Evolutionary conservation across 2,113 vertebrate genomes (phyloP).

Genomic region (Formicarius rufipectus): DNA sequence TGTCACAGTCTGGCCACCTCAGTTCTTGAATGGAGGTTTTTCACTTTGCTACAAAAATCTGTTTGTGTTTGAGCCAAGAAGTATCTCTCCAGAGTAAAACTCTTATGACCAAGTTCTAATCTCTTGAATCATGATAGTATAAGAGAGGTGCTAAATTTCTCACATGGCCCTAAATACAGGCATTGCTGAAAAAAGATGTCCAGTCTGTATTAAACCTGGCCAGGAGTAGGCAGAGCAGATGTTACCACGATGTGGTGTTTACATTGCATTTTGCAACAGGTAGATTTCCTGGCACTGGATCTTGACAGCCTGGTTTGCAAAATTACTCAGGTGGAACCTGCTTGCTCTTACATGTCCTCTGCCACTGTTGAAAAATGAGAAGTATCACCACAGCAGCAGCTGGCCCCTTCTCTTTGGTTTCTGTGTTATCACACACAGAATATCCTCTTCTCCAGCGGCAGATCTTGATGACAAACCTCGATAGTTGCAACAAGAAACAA

Average conservation of each 20-base stretch:
- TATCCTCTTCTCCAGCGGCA: neutral
- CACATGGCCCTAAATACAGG: neutral
- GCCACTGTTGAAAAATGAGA: neutral
- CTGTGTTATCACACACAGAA: too few species aligned
- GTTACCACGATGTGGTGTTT: neutral
- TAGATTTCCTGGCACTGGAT: slow-evolving; percentile 27
- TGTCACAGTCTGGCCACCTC: neutral
- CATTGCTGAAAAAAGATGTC: neutral
- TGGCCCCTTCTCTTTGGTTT: neutral
- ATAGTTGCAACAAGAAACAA: neutral
- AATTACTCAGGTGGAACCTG: neutral
- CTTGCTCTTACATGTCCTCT: neutral
- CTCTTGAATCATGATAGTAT: neutral
- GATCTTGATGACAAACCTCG: neutral
- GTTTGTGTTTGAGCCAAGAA: neutral
- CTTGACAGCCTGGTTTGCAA: slow-evolving; percentile 14
- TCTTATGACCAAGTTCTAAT: neutral
- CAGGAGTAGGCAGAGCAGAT: neutral
- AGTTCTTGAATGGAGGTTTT: neutral
- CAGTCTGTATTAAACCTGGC: neutral
- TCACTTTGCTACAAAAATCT: neutral
- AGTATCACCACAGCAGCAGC: neutral
- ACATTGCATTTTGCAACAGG: slow-evolving; percentile 38
- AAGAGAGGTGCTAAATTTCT: neutral
- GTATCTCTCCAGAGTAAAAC: neutral